Base-by-base conservation (phyloP, 2,797 vertebrate genomes). In the Parauchenoglanis ngamensis region DNA sequence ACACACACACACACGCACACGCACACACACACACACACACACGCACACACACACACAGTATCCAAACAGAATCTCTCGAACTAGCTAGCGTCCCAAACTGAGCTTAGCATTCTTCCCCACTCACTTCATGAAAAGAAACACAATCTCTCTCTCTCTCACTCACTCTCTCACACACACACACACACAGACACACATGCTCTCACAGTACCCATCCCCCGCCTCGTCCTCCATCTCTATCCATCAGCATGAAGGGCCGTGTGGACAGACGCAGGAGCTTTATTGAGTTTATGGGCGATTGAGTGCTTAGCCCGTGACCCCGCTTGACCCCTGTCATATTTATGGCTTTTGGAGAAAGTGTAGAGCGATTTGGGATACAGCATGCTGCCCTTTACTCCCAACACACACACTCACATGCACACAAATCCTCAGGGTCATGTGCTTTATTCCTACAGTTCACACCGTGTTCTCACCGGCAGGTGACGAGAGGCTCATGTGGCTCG, bases 251-350 rank as follows among this genome's bases (percentile, higher is more conserved):
- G 91, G 89, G 88, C 88, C 91, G 81, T 89, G 91, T 91, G 92
- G 92, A 93, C 91, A 92, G 90, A 94, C 92, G 94, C 86, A 94
- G 95, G 95, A 94, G 90, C 92, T 93, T 93, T 93, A 92, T 94
- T 95, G 93, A 95, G 90, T 92, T 94, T 90, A 86, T 90, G 91
- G 90, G 89, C 94, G 90, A 96, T 90, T 94, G 90, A 95, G 94
- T 89, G 91, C 92, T 95, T 93, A 94, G 91, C 95, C 95, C 94
- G 93, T 93, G 94, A 95, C 91, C 89, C 89, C 91, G 92, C 90
- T 93, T 94, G 96, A 96, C 96, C 94, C 91, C 94, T 94, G 93
- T 94, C 95, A 96, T 91, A 93, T 92, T 95, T 95, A 95, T 92
- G 92, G 92, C 92, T 90, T 92, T 91, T 91, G 91, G 91, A 90